These are phyloP conservation scores for Stigmatopora argus DNA, from an alignment of 2,113 vertebrate genomes.

Conservation along the genomic window DNA sequence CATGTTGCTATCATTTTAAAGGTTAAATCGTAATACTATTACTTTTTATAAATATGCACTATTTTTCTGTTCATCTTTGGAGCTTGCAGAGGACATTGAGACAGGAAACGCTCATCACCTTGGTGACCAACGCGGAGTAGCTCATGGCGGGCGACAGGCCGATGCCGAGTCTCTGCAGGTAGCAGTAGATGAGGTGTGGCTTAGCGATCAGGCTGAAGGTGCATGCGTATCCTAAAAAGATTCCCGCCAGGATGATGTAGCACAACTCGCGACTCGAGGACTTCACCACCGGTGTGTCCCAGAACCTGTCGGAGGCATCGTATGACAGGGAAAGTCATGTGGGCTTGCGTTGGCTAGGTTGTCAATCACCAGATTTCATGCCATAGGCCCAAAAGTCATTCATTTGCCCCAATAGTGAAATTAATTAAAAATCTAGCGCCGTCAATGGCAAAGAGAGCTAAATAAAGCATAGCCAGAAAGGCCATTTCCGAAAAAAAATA, in stretches of 20 bases:
- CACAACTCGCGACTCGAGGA: slow-evolving; percentile 97
- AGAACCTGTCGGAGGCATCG: slow-evolving; percentile 68
- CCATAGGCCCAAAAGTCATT: too few species aligned
- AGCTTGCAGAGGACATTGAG: background rate
- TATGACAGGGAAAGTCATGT: background rate
- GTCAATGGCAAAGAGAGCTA: too few species aligned
- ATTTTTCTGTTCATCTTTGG: background rate
- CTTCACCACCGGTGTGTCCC: slow-evolving; percentile 96
- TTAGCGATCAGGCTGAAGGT: slow-evolving; percentile 96
- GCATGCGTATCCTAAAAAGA: slow-evolving; percentile 92
- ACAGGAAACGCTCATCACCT: slow-evolving; percentile 53
- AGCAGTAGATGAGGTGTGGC: slow-evolving; percentile 89
- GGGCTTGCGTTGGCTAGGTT: background rate
- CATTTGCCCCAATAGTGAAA: too few species aligned
- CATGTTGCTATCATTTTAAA: background rate
- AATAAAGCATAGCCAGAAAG: too few species aligned
- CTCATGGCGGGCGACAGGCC: slow-evolving; percentile 98
- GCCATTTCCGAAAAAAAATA: too few species aligned
- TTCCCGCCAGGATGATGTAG: slow-evolving; percentile 95
- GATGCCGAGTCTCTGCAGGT: slow-evolving; percentile 91
- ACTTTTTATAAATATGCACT: background rate
- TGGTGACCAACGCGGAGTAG: slow-evolving; percentile 95
- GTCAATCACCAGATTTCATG: too few species aligned
- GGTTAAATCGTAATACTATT: background rate
- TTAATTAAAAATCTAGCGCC: too few species aligned